phyloP scores from a whole-genome alignment of 2,113 vertebrate species.

The Dermatemys mawii region DNA sequence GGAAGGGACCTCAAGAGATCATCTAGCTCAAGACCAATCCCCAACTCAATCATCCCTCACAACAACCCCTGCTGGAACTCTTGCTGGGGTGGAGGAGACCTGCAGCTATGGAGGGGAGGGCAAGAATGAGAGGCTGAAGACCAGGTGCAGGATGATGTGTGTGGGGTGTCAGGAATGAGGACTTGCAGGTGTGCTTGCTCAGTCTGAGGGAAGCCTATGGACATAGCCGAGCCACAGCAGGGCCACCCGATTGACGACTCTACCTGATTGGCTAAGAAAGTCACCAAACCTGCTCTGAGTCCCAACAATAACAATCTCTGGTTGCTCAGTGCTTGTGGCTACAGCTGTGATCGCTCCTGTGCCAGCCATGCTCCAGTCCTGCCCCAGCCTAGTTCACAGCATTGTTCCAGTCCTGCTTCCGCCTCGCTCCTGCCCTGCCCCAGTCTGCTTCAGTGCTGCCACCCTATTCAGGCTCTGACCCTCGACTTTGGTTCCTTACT shows the following conservation, averaged over 20 bases:
- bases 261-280: background rate
- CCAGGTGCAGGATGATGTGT: background rate
- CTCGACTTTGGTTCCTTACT: background rate
- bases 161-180: background rate
- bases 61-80: background rate
- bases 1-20: too few relatives aligned
- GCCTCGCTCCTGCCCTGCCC: background rate
- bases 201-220: background rate
- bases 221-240: background rate
- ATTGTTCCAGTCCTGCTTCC: background rate
- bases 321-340: background rate
- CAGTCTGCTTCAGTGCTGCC: background rate
- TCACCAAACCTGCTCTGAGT: background rate
- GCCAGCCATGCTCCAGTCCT: background rate
- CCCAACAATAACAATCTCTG: background rate
- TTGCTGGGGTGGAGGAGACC: background rate
- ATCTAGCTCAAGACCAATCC: too few relatives aligned
- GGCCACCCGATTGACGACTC: background rate
- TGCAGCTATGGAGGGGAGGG: background rate
- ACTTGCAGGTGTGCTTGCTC: background rate
- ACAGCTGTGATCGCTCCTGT: background rate
- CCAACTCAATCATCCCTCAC: too few relatives aligned
- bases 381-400: background rate
- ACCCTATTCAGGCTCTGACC: background rate
- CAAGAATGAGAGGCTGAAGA: background rate